Evolutionary conservation across 2,797 vertebrate species (phyloP).

Genomic region (Taenioides sp.): DNA sequence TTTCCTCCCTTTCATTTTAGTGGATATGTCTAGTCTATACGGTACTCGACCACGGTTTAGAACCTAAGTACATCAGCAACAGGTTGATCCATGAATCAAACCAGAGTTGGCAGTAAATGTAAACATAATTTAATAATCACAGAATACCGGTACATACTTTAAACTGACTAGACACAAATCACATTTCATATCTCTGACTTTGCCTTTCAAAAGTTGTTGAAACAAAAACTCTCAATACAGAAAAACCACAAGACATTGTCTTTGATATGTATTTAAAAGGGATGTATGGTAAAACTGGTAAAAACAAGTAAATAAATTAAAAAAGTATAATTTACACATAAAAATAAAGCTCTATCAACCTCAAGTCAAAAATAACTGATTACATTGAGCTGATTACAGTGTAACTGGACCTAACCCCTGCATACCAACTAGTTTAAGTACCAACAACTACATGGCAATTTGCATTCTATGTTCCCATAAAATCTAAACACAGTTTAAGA

Average conservation of each 20-base stretch:
- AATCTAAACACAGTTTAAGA: not conserved
- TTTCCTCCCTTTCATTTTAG: too few species aligned
- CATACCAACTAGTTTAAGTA: not conserved
- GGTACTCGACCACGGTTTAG: too few species aligned
- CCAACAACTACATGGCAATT: not conserved
- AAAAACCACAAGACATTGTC: not conserved
- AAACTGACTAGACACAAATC: constrained; percentile 26
- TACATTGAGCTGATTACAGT: not conserved
- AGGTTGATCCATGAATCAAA: not conserved
- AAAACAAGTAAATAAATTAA: too few species aligned
- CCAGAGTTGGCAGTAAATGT: not conserved
- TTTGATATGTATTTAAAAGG: not conserved
- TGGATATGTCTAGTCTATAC: too few species aligned
- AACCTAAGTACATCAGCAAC: not conserved
- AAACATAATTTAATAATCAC: constrained; percentile 26
- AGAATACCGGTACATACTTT: constrained; percentile 29
- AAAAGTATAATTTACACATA: too few species aligned
- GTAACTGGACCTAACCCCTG: not conserved
- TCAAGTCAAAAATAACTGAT: not conserved
- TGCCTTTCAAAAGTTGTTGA: not conserved
- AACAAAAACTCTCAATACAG: not conserved
- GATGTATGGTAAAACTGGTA: too few species aligned
- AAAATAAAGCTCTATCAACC: not conserved
- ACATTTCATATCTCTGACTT: not conserved
- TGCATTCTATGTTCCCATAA: not conserved